Conservation (phyloP, 2,797 vertebrate genomes). For the Peromyscus aztecus region DNA sequence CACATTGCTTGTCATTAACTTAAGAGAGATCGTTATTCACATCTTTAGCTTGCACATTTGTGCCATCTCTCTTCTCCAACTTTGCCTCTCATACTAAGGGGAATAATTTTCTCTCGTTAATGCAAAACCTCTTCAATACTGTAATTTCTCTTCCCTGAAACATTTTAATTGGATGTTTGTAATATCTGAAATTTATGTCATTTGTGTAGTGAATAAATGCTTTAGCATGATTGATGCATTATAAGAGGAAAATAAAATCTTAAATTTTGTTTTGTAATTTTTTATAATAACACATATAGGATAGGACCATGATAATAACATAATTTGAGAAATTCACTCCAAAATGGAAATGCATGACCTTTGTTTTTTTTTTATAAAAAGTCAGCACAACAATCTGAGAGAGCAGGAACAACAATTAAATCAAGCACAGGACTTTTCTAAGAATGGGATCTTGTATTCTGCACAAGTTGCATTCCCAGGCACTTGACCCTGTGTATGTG, state of each 20-base stretch:
- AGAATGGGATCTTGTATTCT: fast-evolving
- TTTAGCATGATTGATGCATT: background rate
- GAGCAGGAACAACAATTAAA: background rate
- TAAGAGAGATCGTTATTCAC: background rate
- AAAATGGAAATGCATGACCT: background rate
- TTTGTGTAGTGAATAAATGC: constrained; percentile 33
- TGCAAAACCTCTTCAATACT: background rate
- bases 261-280: background rate
- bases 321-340: background rate
- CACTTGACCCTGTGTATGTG: background rate
- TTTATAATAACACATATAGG: background rate
- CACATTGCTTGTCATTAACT: background rate
- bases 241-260: background rate
- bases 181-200: background rate
- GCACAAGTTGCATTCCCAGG: background rate
- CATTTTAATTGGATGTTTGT: background rate
- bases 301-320: background rate
- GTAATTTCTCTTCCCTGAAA: constrained; percentile 19
- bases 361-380: constrained; percentile 37
- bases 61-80: background rate
- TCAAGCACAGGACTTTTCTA: fast-evolving
- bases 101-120: background rate
- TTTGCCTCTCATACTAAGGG: constrained; percentile 3
- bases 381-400: background rate
- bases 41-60: background rate